These are phyloP conservation scores for Rhadina sibilatrix DNA, from an alignment of 2,113 vertebrate genomes.

Conservation along the genomic window DNA sequence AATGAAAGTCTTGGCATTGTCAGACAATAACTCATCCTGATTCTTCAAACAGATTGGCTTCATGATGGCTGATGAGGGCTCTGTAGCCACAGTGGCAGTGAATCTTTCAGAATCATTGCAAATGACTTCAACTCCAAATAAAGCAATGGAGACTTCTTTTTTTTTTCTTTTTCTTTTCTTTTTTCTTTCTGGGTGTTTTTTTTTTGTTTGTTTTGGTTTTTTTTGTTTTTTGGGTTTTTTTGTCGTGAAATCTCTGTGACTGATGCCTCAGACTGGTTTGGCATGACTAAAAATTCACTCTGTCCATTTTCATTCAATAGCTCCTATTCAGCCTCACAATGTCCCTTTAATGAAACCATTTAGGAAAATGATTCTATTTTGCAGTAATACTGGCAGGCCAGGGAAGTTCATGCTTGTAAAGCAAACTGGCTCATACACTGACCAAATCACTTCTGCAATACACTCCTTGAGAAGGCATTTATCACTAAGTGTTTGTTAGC, in stretches of 20 bases:
- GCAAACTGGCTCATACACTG: slow-evolving; percentile 14
- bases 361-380: slow-evolving; percentile 49
- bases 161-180: background rate
- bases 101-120: slow-evolving; percentile 12
- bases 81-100: background rate
- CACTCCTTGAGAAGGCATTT: slow-evolving; percentile 22
- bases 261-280: slow-evolving; percentile 29
- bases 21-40: slow-evolving; percentile 12
- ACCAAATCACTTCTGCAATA: slow-evolving; percentile 19
- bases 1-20: slow-evolving; percentile 1
- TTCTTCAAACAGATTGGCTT: slow-evolving; percentile 5
- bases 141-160: background rate
- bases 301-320: slow-evolving; percentile 6
- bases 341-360: slow-evolving; percentile 41
- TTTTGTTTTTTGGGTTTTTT: background rate
- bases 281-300: background rate
- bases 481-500: slow-evolving; percentile 30
- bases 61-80: background rate
- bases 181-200: background rate
- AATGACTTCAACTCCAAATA: background rate
- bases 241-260: background rate
- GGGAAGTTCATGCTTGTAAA: slow-evolving; percentile 47
- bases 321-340: slow-evolving; percentile 1
- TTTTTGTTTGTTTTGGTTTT: background rate
- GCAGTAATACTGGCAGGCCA: background rate